Percentiles rank a stretch among this genome's conserved stretches.
Conservation (phyloP, 2,797 vertebrate genomes). For the Xenopus petersii region DNA sequence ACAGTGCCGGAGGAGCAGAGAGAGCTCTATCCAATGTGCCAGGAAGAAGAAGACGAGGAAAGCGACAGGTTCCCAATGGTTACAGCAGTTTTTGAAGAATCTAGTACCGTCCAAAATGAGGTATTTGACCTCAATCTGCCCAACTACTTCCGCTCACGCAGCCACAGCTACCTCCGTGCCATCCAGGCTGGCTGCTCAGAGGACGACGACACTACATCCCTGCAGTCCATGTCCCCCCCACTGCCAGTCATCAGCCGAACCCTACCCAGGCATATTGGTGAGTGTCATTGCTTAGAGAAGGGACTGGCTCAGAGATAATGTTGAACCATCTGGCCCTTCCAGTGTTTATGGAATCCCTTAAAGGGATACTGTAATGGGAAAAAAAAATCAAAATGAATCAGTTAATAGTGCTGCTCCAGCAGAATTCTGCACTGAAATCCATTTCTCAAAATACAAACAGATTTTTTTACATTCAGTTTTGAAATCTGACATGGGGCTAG, state of each 20-base stretch:
- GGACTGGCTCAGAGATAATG: neutral
- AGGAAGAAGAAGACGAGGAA: slow-evolving; percentile 25
- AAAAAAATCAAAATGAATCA: too few species aligned
- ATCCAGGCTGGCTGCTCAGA: slow-evolving; percentile 98
- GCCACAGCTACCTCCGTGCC: slow-evolving; percentile 98
- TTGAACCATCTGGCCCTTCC: too few species aligned
- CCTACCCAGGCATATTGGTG: slow-evolving; percentile 87
- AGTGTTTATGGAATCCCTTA: too few species aligned
- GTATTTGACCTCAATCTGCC: slow-evolving; percentile 88
- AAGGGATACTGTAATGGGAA: too few species aligned
- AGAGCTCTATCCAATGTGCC: slow-evolving; percentile 35
- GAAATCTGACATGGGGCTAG: too few species aligned
- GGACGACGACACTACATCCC: slow-evolving; percentile 88
- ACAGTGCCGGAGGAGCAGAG: slow-evolving; percentile 30
- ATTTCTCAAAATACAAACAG: too few species aligned
- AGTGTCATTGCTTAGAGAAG: slow-evolving; percentile 61
- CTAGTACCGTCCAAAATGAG: slow-evolving; percentile 80
- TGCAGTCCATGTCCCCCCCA: slow-evolving; percentile 90
- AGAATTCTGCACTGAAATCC: too few species aligned
- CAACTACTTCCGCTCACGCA: slow-evolving; percentile 94
- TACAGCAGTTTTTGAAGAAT: slow-evolving; percentile 75
- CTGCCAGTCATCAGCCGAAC: slow-evolving; percentile 83
- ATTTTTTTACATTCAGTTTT: too few species aligned
- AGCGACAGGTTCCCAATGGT: slow-evolving; percentile 34
- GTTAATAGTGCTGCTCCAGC: too few species aligned